Evolutionary conservation across 2,797 vertebrate species (phyloP), one percentile per base, ranked within the genome.

Genomic region (Malacoctenus gilli): DNA sequence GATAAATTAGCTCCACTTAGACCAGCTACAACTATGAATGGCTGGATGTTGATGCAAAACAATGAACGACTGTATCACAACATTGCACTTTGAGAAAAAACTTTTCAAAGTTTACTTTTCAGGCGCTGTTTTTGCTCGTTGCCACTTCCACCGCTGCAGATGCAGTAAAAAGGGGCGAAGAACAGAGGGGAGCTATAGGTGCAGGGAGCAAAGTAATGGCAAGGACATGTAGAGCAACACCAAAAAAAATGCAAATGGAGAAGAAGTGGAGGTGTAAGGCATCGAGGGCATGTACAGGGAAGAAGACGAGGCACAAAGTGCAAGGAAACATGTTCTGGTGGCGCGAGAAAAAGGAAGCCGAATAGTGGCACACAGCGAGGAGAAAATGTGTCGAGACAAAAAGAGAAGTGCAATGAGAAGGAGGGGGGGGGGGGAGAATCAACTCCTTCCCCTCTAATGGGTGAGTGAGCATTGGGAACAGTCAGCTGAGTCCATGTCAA

Each of bases 391-490:
- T 2, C 59, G 72, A 75, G 75, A 77, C 61, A 75, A 80, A 83
- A 10, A 32, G 11, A 75, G 73, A 51, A 48, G 49, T 31, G 31
- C 3, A 56, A 62, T 21, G 28, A 8, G 28, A 47, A 52, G n/a
- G 46, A 58, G 56, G 15, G 48, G 16, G 18, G 48, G 20, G 61
- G 49, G 32, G 13, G 56, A 63, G 67, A 63, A 23, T 59, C 46
- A 19, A 60, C 66, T 66, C 41, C 61, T 51, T 57, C 46, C 42
- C 53, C 46, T 79, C 68, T 75, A 64, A 85, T 77, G 87, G 83
- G 53, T 85, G 86, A 87, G 72, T 79, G 87, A 87, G 83, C 83
- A 79, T 85, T 10, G 41, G 65, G 83, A 84, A 74, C 80, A 85
- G 79, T 85, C 77, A 83, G 81, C 79, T 77, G 82, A 84, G 81